Percentiles rank a stretch among this genome's conserved stretches.
These are phyloP conservation scores for Actinernus sp. DNA, from an alignment of 92 coral and sea anemone genomes.

Conservation along the genomic window DNA sequence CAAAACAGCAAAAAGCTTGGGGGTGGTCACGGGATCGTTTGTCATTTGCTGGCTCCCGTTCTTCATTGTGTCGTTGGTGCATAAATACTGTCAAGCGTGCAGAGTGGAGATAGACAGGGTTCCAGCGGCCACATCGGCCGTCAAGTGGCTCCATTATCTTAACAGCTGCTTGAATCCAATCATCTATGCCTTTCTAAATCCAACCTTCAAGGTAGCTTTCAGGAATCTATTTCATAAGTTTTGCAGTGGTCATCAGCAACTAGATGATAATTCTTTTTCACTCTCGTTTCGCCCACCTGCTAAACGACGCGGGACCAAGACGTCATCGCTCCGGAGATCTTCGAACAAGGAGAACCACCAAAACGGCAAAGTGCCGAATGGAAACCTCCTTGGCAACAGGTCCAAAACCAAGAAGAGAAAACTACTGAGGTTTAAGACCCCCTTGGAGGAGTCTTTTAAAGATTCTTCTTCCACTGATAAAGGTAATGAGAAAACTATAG, in stretches of 20 bases:
- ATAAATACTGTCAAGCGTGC: conserved; percentile 61
- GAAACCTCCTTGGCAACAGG: not conserved
- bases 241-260: conserved; percentile 16
- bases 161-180: conserved; percentile 98
- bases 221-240: conserved; percentile 61
- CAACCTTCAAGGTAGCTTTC: conserved; percentile 91
- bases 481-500: conserved; percentile 7
- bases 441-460: conserved; percentile 24
- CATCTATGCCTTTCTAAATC: conserved; percentile 94
- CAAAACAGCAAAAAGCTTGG: conserved; percentile 96
- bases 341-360: conserved; percentile 1
- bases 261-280: conserved; percentile 39
- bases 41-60: conserved; percentile 95
- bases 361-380: conserved; percentile 20
- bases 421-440: conserved; percentile 14
- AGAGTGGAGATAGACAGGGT: conserved; percentile 11
- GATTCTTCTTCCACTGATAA: conserved; percentile 19
- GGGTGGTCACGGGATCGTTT: conserved; percentile 96
- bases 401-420: conserved; percentile 7
- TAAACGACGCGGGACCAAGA: not conserved
- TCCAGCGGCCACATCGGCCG: conserved; percentile 78
- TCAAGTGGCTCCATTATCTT: conserved; percentile 94
- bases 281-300: conserved; percentile 20
- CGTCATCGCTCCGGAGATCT: not conserved
- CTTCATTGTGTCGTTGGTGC: conserved; percentile 72